Base-by-base conservation (phyloP, 2,113 vertebrate species). In the Camelus dromedarius region DNA sequence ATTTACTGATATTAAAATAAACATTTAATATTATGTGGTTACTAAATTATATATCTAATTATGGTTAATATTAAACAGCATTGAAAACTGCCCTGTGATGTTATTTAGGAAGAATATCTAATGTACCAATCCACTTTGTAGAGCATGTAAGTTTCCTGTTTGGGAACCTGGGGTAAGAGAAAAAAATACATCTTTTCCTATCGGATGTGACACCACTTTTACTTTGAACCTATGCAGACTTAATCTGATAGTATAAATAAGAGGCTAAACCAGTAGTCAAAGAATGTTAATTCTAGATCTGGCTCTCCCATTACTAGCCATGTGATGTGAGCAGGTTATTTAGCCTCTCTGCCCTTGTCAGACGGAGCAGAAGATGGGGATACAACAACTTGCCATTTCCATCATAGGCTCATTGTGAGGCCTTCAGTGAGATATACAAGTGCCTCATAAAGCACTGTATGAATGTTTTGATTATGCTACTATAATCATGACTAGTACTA, bases 151-250 rank as follows among this genome's bases (percentile, higher is more conserved):
- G 69, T 81, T 67, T 92, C 66, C 46, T 77, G 24, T n/a, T 60
- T 76, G 95, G 66, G 67, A 92, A 93, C 64, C 19, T 79, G n/a
- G 87, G 22, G 13, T 73, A 85, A 94, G 26, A 89, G 12, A 24
- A 64, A 58, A 93, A 89, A 82, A 87, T 7, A 6, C 14, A 50
- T 52, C 26, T 87, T 35, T 79, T 60, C 42, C 20, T 92, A 82
- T 4, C 1, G 50, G 13, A 4, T 50, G 32, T 67, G 20, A 80
- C 13, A 91, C 0, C 5, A 50, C 18, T 85, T 84, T 85, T 86
- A 79, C 50, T 87, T 69, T 79, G 30, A 62, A 69, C 54, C 19
- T 79, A 79, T 28, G 8, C 8, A 95, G 30, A 91, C 12, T 77
- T 48, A 92, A 12, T 70, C 26, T 77, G 54, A 69, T 60, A 46